These are phyloP conservation scores for Steromphala cineraria DNA, from an alignment of 2,888 invertebrate species.

Conservation along the genomic window DNA sequence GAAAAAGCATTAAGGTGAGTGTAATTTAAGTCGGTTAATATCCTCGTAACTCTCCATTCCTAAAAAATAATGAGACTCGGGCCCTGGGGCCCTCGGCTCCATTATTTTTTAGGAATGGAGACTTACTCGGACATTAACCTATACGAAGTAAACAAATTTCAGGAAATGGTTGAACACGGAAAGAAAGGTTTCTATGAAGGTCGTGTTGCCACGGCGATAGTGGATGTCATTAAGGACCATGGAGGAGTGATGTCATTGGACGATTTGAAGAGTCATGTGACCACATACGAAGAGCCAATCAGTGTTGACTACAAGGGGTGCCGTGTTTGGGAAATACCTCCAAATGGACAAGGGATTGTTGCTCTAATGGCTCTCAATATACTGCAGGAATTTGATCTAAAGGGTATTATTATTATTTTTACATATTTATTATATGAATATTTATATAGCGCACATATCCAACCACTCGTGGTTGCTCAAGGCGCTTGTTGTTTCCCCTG, in stretches of 20 bases:
- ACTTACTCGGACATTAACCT: no score
- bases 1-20: no score
- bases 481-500: no score
- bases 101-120: no score
- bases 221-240: slow-evolving; percentile 59
- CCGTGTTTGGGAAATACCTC: slow-evolving; percentile 74
- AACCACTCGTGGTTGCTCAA: no score
- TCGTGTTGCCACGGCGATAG: slow-evolving; percentile 65
- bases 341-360: slow-evolving; percentile 75
- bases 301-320: slow-evolving; percentile 64
- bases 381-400: slow-evolving; percentile 71
- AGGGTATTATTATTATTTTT: no score
- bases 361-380: slow-evolving; percentile 74
- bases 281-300: slow-evolving; percentile 66
- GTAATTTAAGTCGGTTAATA: no score
- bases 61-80: no score
- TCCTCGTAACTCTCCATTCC: no score
- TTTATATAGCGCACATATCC: no score
- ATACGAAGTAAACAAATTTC: not conserved
- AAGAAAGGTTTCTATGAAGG: slow-evolving; percentile 71
- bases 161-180: slow-evolving; percentile 64
- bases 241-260: slow-evolving; percentile 69
- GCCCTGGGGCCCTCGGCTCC: no score
- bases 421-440: no score
- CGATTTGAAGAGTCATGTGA: slow-evolving; percentile 66